A percentile compares a stretch with the other conserved stretches of the same genome.
Conservation (phyloP, 2,888 invertebrate genomes). For the Orchestes rusci region DNA sequence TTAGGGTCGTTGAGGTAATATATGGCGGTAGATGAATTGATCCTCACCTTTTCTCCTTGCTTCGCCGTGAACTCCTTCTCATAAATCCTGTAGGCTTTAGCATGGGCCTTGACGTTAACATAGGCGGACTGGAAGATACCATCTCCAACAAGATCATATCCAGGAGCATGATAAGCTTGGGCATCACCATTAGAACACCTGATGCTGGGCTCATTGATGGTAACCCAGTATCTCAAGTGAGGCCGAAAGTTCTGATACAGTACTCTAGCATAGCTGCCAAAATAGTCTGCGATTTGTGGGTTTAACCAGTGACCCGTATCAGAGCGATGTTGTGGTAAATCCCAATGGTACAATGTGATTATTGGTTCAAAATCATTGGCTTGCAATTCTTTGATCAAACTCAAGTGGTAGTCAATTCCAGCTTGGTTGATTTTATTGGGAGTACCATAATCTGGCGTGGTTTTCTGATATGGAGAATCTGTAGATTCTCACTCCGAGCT, state of each 20-base stretch:
- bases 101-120: constrained; percentile 7
- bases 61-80: constrained; percentile 4
- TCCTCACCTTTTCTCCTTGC: constrained; percentile 10
- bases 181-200: neutral
- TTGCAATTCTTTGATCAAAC: constrained; percentile 11
- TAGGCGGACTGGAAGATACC: constrained; percentile 7
- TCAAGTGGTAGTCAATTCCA: constrained; percentile 15
- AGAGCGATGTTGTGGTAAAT: constrained; percentile 51
- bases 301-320: constrained; percentile 48
- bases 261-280: constrained; percentile 50
- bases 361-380: constrained; percentile 39
- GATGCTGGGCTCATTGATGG: constrained; percentile 19
- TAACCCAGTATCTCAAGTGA: constrained; percentile 19
- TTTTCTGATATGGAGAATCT: constrained; percentile 64
- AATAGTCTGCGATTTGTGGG: constrained; percentile 53
- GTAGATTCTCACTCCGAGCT: constrained; percentile 53
- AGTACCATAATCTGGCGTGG: constrained; percentile 53
- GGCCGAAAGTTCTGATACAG: constrained; percentile 46
- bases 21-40: constrained; percentile 10
- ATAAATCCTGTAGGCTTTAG: constrained; percentile 9
- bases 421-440: constrained; percentile 11
- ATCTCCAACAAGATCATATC: constrained; percentile 3
- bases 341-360: constrained; percentile 59
- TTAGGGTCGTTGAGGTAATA: constrained; percentile 14
- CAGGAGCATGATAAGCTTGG: constrained; percentile 1